Percentiles rank a stretch among this genome's conserved stretches.
Evolutionary conservation across 2,888 invertebrate species (phyloP).

Genomic region (Desoria tigrina): DNA sequence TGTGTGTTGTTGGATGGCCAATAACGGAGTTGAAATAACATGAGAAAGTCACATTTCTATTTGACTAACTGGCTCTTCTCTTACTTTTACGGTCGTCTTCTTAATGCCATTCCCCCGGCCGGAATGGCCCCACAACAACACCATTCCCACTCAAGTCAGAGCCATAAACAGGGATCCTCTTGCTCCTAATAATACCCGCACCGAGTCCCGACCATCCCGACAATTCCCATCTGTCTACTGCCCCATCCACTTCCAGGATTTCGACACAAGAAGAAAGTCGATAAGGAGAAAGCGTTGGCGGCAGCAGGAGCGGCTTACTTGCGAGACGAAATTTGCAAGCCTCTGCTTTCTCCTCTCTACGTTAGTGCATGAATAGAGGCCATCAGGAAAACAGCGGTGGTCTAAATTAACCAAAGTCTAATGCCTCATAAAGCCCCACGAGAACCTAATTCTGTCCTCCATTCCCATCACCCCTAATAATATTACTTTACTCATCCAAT

Average conservation of each 20-base stretch:
- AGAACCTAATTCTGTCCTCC: constrained; percentile 8
- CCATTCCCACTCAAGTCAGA: constrained; percentile 12
- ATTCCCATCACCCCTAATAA: background rate
- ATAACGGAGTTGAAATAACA: constrained; percentile 9
- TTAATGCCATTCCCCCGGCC: constrained; percentile 6
- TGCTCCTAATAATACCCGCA: background rate
- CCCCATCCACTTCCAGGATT: background rate
- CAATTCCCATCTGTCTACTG: constrained; percentile 1
- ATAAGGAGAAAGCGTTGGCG: background rate
- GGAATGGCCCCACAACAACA: constrained; percentile 9
- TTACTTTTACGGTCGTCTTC: constrained; percentile 9
- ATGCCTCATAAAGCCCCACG: constrained; percentile 12
- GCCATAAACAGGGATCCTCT: background rate
- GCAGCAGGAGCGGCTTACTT: background rate
- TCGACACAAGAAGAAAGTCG: background rate
- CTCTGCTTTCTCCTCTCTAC: too few relatives aligned
- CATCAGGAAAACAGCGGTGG: constrained; percentile 11
- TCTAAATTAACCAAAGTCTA: constrained; percentile 9
- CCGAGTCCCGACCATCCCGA: background rate
- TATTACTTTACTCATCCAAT: background rate
- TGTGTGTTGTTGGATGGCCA: constrained; percentile 23
- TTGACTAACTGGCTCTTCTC: constrained; percentile 12
- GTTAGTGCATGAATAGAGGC: constrained; percentile 6
- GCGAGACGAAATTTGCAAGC: constrained; percentile 12
- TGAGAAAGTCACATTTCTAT: constrained; percentile 14